phyloP scores from a whole-genome alignment of 64 coral and sea anemone genomes.

The Pocillopora damicornis region DNA sequence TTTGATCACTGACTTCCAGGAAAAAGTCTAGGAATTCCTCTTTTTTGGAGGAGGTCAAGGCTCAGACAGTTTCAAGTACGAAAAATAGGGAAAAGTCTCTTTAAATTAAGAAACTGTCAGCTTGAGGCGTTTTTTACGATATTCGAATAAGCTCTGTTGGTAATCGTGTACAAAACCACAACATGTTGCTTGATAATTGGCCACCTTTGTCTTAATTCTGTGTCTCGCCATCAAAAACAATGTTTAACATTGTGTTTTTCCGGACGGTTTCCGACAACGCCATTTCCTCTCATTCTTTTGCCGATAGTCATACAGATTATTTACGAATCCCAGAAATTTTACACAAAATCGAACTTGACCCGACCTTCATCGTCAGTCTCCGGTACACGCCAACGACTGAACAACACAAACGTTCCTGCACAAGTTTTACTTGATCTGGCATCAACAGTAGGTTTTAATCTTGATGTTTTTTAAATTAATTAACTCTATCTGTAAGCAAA shows the following conservation, averaged over 20 bases:
- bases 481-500: not conserved
- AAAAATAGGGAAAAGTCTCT: too few species aligned
- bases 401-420: not conserved
- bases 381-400: not conserved
- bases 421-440: not conserved
- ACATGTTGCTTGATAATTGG: constrained; percentile 20
- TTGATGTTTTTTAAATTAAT: not conserved
- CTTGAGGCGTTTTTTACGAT: too few species aligned
- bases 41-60: too few species aligned
- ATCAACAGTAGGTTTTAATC: not conserved
- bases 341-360: not conserved
- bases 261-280: constrained; percentile 27
- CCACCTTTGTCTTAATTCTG: constrained; percentile 25
- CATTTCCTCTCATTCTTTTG: constrained; percentile 28
- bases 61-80: too few species aligned
- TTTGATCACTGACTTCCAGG: too few species aligned
- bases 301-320: not conserved
- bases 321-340: not conserved
- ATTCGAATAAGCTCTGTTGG: not conserved
- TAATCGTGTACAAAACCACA: constrained; percentile 39
- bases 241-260: constrained; percentile 3
- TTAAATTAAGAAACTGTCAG: too few species aligned
- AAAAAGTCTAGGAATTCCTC: too few species aligned
- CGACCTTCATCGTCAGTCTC: not conserved
- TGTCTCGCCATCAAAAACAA: constrained; percentile 11